Conservation (phyloP, 2,113 vertebrate genomes). For the Electrona antarctica region DNA sequence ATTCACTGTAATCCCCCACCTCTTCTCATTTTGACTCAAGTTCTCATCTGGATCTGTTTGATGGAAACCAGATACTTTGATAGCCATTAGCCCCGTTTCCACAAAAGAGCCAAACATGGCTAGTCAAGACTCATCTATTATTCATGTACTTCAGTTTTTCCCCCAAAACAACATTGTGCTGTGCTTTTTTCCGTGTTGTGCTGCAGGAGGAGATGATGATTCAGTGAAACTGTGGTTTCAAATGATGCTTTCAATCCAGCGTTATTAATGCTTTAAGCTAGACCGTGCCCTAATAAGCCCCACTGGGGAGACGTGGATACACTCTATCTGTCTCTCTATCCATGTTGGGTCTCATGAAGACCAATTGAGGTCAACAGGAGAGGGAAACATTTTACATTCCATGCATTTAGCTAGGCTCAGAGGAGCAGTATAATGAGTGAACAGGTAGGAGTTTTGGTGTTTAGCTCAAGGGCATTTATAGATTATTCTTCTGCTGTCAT, state of each 20-base stretch:
- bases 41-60: slow-evolving; percentile 69
- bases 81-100: slow-evolving; percentile 67
- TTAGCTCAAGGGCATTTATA: slow-evolving; percentile 17
- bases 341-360: slow-evolving; percentile 34
- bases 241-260: slow-evolving; percentile 56
- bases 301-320: slow-evolving; percentile 22
- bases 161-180: slow-evolving; percentile 61
- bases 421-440: background rate
- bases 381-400: slow-evolving; percentile 42
- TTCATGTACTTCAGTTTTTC: slow-evolving; percentile 61
- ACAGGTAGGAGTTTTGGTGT: background rate
- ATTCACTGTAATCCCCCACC: slow-evolving; percentile 45
- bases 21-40: slow-evolving; percentile 58
- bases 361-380: slow-evolving; percentile 13
- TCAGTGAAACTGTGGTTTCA: slow-evolving; percentile 50
- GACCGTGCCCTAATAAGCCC: slow-evolving; percentile 37
- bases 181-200: slow-evolving; percentile 52
- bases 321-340: slow-evolving; percentile 21
- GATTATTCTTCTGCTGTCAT: background rate
- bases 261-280: slow-evolving; percentile 56
- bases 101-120: slow-evolving; percentile 59
- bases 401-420: background rate
- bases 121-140: slow-evolving; percentile 67
- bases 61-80: slow-evolving; percentile 70
- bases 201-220: slow-evolving; percentile 48